Evolutionary conservation across 1,140 invertebrate species (phyloP).

Genomic region (Acromyrmex heyeri): DNA sequence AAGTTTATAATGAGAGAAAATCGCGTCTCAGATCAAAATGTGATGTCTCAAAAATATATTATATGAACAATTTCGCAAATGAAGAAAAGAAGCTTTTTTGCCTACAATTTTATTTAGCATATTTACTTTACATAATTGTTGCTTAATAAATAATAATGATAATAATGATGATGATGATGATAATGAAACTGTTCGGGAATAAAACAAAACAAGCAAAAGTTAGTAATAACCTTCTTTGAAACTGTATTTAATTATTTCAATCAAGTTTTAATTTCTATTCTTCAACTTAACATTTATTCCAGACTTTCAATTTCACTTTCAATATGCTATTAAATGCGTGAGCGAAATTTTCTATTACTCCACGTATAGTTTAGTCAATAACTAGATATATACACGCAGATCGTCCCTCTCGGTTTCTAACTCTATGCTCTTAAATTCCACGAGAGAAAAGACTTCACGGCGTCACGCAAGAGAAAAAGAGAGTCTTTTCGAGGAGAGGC

Average conservation of each 20-base stretch:
- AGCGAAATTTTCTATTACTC: neutral
- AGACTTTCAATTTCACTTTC: neutral
- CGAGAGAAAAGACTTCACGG: slow-evolving; percentile 46
- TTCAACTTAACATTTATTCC: neutral
- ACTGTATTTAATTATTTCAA: neutral
- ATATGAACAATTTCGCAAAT: neutral
- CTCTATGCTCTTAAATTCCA: slow-evolving; percentile 11
- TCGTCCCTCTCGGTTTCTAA: neutral
- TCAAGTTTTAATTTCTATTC: neutral
- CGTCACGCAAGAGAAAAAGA: slow-evolving; percentile 40
- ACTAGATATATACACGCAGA: neutral
- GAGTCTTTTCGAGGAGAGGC: slow-evolving; percentile 47
- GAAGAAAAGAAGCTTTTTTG: too few relatives aligned
- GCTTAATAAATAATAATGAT: neutral
- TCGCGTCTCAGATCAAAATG: neutral
- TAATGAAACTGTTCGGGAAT: neutral
- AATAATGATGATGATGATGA: neutral
- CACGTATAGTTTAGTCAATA: neutral
- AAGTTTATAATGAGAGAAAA: neutral
- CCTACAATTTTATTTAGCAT: neutral
- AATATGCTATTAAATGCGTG: neutral
- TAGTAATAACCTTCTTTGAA: neutral
- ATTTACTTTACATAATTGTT: neutral
- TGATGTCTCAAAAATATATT: neutral
- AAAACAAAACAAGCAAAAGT: neutral